These are phyloP conservation scores for Pterostichus madidus DNA, from an alignment of 2,888 invertebrate species.

Conservation along the genomic window DNA sequence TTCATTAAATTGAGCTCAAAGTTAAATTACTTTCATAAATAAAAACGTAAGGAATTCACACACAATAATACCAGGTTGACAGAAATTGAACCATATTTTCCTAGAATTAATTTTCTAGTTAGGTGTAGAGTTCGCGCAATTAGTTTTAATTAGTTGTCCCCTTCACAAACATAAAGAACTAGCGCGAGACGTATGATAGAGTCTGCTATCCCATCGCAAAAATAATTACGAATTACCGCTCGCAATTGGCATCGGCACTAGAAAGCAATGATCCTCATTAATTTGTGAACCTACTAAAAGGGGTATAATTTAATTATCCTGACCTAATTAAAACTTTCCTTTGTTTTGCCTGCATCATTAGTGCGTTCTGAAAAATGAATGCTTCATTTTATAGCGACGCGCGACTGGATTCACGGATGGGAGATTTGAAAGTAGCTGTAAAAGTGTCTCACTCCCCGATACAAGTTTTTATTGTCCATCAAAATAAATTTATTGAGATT, in stretches of 20 bases:
- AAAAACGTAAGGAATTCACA: too few relatives aligned
- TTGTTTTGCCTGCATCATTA: conserved; percentile 55
- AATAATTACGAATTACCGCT: conserved; percentile 12
- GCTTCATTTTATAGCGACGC: conserved; percentile 49
- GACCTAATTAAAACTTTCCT: conserved; percentile 62
- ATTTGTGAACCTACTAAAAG: conserved; percentile 52
- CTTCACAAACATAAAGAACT: too few relatives aligned
- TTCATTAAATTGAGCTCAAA: too few relatives aligned
- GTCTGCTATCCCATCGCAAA: neutral
- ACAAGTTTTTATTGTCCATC: conserved; percentile 58
- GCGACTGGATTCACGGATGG: conserved; percentile 13
- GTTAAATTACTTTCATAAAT: too few relatives aligned
- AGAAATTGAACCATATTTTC: too few relatives aligned
- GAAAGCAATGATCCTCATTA: conserved; percentile 57
- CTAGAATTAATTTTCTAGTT: too few relatives aligned
- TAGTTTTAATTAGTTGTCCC: too few relatives aligned
- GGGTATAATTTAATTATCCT: conserved; percentile 64
- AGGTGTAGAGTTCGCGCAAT: too few relatives aligned
- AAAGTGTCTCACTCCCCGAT: conserved; percentile 30
- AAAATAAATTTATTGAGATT: conserved; percentile 53
- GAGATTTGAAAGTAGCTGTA: conserved; percentile 31
- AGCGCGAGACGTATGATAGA: neutral
- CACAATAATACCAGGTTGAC: too few relatives aligned
- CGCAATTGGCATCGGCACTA: conserved; percentile 38
- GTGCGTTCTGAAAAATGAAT: conserved; percentile 58